Base-by-base conservation (phyloP, 2,888 invertebrate species). In the Spatulosminthurus flaviceps region DNA sequence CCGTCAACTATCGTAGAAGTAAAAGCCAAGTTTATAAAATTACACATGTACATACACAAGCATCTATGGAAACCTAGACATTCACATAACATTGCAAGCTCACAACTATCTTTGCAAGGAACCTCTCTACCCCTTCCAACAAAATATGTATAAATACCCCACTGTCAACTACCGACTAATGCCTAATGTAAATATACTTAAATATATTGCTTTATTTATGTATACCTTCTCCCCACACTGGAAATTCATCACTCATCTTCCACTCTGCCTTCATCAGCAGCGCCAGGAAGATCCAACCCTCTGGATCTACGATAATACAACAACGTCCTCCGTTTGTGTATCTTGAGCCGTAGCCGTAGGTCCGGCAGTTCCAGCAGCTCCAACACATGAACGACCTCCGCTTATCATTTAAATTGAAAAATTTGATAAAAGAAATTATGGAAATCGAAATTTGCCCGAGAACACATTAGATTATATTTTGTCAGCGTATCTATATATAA, bases 111-210 rank as follows among this genome's bases (percentile, higher is more conserved):
- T 34, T 9, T 4, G 34, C 4, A 9, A 9, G 34, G 9, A 34
- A 13, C 5, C 51, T 9, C 7, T 41, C 51, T 51, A 51, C 51
- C 51, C 51, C 51, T 51, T 51, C 16, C 51, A n/a, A n/a, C n/a
- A n/a, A n/a, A n/a, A n/a, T 51, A 19, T 11, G 16, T 51, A 51
- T 51, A 51, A 51, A 51, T 51, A 51, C 51, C 16, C 51, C 19
- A 51, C 51, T 51, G 51, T 51, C 51, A 51, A 19, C 51, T 51
- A 51, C 51, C 51, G 51, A 51, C 51, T 51, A 51, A 51, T 51
- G 51, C 51, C 51, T 51, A 51, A 51, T 51, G 51, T 51, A 51
- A 51, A 51, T 51, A 51, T 51, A 51, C 51, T 51, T 51, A 51
- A 51, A 51, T 51, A 51, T 51, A 51, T 51, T 51, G 51, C 51